phyloP scores from a whole-genome alignment of 2,888 invertebrate genomes.

The Abrostola tripartita region DNA sequence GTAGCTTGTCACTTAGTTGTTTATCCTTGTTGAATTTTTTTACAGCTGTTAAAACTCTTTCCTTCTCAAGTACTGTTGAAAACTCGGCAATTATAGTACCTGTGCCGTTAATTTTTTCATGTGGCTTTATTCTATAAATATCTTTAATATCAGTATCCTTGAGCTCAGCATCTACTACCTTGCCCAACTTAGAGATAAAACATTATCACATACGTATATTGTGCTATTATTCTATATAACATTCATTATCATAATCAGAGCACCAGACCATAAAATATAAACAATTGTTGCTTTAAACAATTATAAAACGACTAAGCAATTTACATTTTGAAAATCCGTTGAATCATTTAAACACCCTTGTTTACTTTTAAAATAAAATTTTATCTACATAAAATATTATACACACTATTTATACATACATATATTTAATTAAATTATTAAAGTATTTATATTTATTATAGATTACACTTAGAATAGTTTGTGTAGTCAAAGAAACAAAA shows the following conservation, averaged over 20 bases:
- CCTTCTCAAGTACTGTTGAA: conserved; percentile 1
- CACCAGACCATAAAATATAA: conserved; percentile 28
- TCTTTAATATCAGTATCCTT: conserved; percentile 6
- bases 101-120: neutral
- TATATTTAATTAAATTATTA: too few species aligned
- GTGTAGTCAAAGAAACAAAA: too few species aligned
- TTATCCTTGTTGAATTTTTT: too few species aligned
- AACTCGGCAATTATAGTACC: conserved; percentile 5
- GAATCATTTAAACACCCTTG: too few species aligned
- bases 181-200: conserved; percentile 21
- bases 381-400: too few species aligned
- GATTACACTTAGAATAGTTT: too few species aligned
- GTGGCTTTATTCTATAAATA: conserved; percentile 7
- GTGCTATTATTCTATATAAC: conserved; percentile 23
- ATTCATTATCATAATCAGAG: conserved; percentile 25
- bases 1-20: conserved; percentile 3
- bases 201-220: conserved; percentile 13
- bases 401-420: too few species aligned
- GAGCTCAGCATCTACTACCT: conserved; percentile 3
- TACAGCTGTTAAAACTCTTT: neutral
- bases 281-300: conserved; percentile 15
- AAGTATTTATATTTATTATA: too few species aligned
- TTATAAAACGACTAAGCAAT: too few species aligned
- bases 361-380: too few species aligned
- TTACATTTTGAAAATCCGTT: too few species aligned